Percentiles rank a stretch among this genome's conserved stretches.
Conservation (phyloP, 2,888 invertebrate species). For the Sphaerophoria rueppellii region DNA sequence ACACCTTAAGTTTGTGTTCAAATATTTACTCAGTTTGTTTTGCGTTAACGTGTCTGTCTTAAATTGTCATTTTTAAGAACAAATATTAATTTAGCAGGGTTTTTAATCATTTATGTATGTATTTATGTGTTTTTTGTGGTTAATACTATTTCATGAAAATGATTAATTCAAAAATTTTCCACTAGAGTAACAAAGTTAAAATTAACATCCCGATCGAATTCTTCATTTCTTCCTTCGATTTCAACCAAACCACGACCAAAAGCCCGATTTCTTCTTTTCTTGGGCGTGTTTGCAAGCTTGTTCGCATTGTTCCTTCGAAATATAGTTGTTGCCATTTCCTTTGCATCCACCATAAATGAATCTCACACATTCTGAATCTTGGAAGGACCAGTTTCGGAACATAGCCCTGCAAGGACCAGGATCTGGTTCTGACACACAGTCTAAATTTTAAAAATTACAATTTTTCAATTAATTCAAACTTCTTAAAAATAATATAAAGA, state of each 20-base stretch:
- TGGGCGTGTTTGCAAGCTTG: slow-evolving; percentile 2
- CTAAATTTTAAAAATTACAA: not conserved
- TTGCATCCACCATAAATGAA: slow-evolving; percentile 23
- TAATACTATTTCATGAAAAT: not conserved
- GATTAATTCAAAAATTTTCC: not conserved
- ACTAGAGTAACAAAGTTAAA: too few species aligned
- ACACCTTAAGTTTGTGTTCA: too few species aligned
- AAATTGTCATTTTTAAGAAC: not conserved
- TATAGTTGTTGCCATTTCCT: slow-evolving; percentile 13
- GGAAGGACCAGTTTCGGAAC: not conserved
- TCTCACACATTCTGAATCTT: not conserved
- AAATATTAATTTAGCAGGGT: too few species aligned
- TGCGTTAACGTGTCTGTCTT: not conserved
- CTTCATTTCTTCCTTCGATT: too few species aligned
- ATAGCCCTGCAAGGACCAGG: slow-evolving; percentile 11
- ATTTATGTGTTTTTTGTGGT: too few species aligned
- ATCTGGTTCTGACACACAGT: slow-evolving; percentile 10
- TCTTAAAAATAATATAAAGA: not conserved
- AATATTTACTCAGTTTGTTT: slow-evolving; percentile 5
- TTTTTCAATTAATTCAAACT: not conserved
- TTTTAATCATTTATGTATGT: too few species aligned
- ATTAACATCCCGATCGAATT: too few species aligned
- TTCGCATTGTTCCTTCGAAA: slow-evolving; percentile 7
- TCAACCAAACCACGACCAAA: slow-evolving; percentile 6
- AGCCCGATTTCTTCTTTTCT: not conserved